A percentile compares a stretch with the other conserved stretches of the same genome.
These are phyloP conservation scores for Schizopygopsis pylzovi DNA, from an alignment of 2,797 vertebrate genomes.

Conservation along the genomic window DNA sequence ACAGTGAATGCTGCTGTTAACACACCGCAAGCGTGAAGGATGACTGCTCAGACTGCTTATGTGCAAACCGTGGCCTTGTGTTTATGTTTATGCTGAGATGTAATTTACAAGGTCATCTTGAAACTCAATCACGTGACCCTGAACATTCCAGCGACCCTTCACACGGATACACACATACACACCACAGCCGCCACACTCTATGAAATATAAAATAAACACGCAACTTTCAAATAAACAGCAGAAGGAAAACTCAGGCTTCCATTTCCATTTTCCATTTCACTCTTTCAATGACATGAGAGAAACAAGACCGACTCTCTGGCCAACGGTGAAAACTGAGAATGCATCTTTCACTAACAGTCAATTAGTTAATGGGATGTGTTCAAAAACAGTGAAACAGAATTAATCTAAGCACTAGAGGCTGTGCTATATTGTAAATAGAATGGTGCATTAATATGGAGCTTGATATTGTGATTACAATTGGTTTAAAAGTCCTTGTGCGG, in stretches of 20 bases:
- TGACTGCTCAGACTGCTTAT: neutral
- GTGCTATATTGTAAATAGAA: neutral
- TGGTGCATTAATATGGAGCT: neutral
- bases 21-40: constrained; percentile 14
- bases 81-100: constrained; percentile 21
- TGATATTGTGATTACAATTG: neutral
- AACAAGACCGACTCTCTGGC: neutral
- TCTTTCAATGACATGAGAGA: neutral
- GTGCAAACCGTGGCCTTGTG: constrained; percentile 14
- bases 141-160: constrained; percentile 15
- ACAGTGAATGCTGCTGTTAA: constrained; percentile 5
- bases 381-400: neutral
- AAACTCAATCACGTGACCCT: constrained; percentile 45
- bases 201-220: constrained; percentile 39
- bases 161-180: neutral
- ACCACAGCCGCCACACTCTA: neutral
- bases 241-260: constrained; percentile 16
- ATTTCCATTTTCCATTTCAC: neutral
- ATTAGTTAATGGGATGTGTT: neutral
- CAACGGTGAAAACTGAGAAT: neutral
- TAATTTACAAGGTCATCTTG: constrained; percentile 41
- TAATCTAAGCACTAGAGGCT: neutral
- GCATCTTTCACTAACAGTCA: neutral
- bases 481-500: neutral
- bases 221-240: constrained; percentile 35